These are phyloP conservation scores for Macrotrachela quadricornifera DNA, from an alignment of 1,140 invertebrate genomes.

Conservation along the genomic window DNA sequence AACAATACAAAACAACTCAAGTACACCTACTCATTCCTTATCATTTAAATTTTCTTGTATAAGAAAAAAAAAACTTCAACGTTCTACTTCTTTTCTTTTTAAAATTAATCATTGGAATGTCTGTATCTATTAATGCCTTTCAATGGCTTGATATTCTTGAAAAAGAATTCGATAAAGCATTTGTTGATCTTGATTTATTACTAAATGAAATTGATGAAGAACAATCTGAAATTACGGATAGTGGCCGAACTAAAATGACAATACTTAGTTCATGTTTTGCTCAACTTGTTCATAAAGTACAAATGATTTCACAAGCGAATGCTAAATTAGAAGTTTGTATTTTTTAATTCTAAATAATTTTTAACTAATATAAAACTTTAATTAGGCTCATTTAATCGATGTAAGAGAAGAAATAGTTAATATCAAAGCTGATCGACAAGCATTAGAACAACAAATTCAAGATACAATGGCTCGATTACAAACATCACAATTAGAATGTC, in stretches of 20 bases:
- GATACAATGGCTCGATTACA: slow-evolving; percentile 42
- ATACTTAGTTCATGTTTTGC: slow-evolving; percentile 57
- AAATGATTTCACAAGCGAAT: slow-evolving; percentile 59
- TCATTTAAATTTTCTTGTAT: too few species aligned
- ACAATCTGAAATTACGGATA: slow-evolving; percentile 46
- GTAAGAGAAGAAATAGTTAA: slow-evolving; percentile 46
- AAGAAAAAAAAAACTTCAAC: too few species aligned
- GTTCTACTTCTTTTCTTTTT: too few species aligned
- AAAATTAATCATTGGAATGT: too few species aligned
- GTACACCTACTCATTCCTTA: too few species aligned
- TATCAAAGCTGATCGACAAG: slow-evolving; percentile 36
- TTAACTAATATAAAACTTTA: slow-evolving; percentile 10
- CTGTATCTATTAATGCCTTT: slow-evolving; percentile 14
- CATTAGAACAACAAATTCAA: slow-evolving; percentile 41
- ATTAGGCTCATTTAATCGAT: slow-evolving; percentile 48
- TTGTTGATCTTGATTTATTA: slow-evolving; percentile 55
- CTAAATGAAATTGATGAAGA: slow-evolving; percentile 38
- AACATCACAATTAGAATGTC: slow-evolving; percentile 37
- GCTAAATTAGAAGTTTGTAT: slow-evolving; percentile 50
- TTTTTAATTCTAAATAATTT: not conserved
- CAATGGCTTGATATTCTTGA: slow-evolving; percentile 58
- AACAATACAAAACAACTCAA: too few species aligned
- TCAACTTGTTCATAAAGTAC: slow-evolving; percentile 56
- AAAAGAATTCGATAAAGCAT: slow-evolving; percentile 67
- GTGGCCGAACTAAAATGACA: slow-evolving; percentile 50